Base-by-base conservation (phyloP, 1,140 invertebrate genomes). In the Probaryconus sp. region DNA sequence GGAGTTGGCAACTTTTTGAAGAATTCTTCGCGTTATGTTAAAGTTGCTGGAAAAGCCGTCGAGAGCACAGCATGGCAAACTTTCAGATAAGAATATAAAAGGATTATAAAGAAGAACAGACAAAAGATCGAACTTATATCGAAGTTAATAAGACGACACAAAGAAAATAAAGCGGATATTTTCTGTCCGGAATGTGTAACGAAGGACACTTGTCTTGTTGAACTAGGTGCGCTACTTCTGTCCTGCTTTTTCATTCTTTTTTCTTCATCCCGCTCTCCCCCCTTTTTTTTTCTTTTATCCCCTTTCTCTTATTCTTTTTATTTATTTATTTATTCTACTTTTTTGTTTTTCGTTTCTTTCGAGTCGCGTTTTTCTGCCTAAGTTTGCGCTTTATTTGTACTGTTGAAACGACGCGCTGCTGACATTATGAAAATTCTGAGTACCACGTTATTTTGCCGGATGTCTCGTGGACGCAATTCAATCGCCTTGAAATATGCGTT, bases 71-170 rank as follows among this genome's bases (percentile, higher is more conserved):
- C 47, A 61, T 48, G 47, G 35, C 26, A 72, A 73, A 73, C 47
- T 73, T 67, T 50, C 28, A 55, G 69, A 72, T 72, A 65, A 72
- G 70, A 73, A 67, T 67, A 67, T 67, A 73, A 67, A 73, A 61
- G 56, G 70, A 73, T 73, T 67, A 65, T 51, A 67, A 61, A 64
- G 60, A 65, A 60, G 61, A 55, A 33, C 38, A 67, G 55, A 65
- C 47, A 53, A 60, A 61, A 60, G 55, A 72, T 72, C 60, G 53
- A 72, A 72, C 51, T 72, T 72, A 43, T 65, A 60, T 61, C 61
- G 20, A 61, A 67, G 35, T 73, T 65, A 47, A 65, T 73, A 65
- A 47, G 37, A 65, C 47, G 48, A 73, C 43, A 65, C 43, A 72
- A 72, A 64, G 53, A 58, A 51, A 73, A 65, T 53, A 73, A 73